phyloP scores from a whole-genome alignment of 2,113 vertebrate genomes.

The Antechinus flavipes region DNA sequence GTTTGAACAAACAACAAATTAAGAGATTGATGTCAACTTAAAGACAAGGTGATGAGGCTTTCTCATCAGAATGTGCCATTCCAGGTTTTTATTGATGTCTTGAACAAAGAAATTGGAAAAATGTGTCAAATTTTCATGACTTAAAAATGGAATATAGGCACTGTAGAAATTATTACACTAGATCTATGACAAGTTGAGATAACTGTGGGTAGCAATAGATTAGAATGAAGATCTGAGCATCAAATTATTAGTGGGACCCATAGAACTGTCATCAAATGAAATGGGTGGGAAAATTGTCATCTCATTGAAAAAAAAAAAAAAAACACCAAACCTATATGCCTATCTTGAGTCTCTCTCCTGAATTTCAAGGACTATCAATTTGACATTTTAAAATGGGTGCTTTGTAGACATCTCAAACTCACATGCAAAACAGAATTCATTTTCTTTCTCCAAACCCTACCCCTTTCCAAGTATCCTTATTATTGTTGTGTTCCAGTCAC shows the following conservation, averaged over 20 bases:
- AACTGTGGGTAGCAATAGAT: background rate
- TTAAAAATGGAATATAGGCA: background rate
- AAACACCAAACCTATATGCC: too few relatives aligned
- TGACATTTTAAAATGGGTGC: background rate
- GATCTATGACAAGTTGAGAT: background rate
- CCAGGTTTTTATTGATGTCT: background rate
- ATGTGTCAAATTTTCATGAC: background rate
- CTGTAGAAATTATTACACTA: background rate
- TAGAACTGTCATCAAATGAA: background rate
- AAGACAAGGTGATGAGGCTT: background rate
- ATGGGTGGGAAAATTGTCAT: background rate
- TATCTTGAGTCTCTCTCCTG: background rate
- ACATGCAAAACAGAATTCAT: background rate
- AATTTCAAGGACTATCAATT: background rate
- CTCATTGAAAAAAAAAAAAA: background rate
- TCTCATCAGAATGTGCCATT: background rate
- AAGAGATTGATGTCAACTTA: background rate
- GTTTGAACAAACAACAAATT: background rate
- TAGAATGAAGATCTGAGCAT: background rate
- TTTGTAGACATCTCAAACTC: background rate
- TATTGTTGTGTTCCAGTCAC: background rate
- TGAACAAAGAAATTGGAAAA: background rate
- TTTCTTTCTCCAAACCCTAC: background rate
- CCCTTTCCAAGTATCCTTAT: background rate
- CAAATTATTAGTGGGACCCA: too few relatives aligned